Base-by-base conservation (phyloP, 1,140 invertebrate species). In the Holotrichia oblita region DNA sequence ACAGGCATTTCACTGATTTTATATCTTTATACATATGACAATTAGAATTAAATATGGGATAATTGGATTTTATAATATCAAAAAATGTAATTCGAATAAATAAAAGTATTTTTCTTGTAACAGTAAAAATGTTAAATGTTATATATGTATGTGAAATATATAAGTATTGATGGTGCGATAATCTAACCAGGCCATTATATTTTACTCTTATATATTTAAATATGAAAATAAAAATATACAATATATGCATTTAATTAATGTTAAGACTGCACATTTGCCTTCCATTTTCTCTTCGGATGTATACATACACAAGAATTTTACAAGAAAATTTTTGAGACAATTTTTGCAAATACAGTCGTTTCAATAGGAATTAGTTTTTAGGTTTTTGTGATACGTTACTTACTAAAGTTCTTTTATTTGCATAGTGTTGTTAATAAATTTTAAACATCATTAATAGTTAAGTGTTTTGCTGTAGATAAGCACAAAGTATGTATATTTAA, bases 261-360 rank as follows among this genome's bases (percentile, higher is more conserved):
- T 77, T 81, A 82, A 82, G 81, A 82, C 81, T 82, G 81, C 81
- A 82, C 81, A 73, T 80, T 82, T 82, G 81, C 81, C 81, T 82
- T 82, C 81, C 81, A 81, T 81, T 81, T 81, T 81, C 76, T 74
- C 78, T 77, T 74, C 27, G 41, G 44, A 80, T 59, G 76, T 77
- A 80, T 72, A 79, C 14, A 76, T 72, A 34, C 40, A 77, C 22
- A 48, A 22, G 55, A 40, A 17, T 42, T 78, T 73, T 20, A 72
- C 78, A 77, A 76, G 44, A 41, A 73, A 4, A 20, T 40, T 75
- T 48, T 76, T 40, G 44, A 44, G 17, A 75, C 27, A 41, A 73
- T 55, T 73, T 80, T 80, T 78, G 77, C 78, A 79, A 81, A 76
- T 79, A 82, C 80, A 81, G 80, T 80, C 77, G 78, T 80, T 80